Conservation (phyloP, 2,888 invertebrate genomes). For the Andrena hattorfiana region DNA sequence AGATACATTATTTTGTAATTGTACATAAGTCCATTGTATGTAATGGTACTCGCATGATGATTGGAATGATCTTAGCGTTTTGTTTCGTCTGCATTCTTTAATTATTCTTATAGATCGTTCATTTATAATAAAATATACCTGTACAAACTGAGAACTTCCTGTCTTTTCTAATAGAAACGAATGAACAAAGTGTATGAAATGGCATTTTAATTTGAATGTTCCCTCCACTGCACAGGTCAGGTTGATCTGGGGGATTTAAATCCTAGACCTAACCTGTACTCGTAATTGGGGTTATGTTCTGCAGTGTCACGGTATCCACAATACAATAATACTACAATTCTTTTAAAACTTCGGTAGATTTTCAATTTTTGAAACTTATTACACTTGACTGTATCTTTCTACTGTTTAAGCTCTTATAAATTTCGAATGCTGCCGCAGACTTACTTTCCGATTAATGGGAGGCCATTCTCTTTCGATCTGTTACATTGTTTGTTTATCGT, state of each 20-base stretch:
- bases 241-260: neutral
- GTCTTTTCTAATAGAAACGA: conserved; percentile 6
- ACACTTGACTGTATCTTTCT: neutral
- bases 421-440: neutral
- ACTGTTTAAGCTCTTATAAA: neutral
- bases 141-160: neutral
- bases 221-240: neutral
- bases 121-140: neutral
- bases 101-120: neutral
- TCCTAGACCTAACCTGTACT: conserved; percentile 2
- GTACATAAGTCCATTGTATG: neutral
- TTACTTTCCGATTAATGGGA: neutral
- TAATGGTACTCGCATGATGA: neutral
- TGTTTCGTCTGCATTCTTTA: neutral
- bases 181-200: neutral
- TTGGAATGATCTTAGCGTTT: conserved; percentile 6
- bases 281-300: conserved; percentile 47
- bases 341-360: neutral
- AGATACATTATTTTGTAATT: neutral
- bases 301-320: neutral
- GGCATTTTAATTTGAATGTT: neutral
- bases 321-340: neutral
- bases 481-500: no score
- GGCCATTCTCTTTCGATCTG: neutral
- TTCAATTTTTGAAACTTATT: neutral